These are phyloP conservation scores for Clepsis dumicolana DNA, from an alignment of 2,888 invertebrate genomes.

Conservation along the genomic window DNA sequence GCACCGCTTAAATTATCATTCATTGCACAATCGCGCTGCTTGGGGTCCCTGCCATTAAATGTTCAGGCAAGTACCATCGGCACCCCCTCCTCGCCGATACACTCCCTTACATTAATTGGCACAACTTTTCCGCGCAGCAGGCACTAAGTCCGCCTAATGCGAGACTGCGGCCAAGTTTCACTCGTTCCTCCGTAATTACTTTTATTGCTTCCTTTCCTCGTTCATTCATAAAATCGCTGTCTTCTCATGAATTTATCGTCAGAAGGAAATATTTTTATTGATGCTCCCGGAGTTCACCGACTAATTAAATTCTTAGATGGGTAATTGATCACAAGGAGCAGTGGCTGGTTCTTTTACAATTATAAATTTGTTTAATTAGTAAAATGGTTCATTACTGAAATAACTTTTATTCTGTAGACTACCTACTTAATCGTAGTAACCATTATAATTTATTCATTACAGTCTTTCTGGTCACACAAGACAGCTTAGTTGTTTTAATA, in stretches of 20 bases:
- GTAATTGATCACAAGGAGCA: slow-evolving; percentile 29
- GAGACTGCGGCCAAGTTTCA: slow-evolving; percentile 68
- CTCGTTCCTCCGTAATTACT: slow-evolving; percentile 72
- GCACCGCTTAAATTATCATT: not conserved
- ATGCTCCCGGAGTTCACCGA: slow-evolving; percentile 31
- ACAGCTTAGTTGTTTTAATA: too few species aligned
- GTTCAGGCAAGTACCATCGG: slow-evolving; percentile 13
- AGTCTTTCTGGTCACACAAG: not conserved
- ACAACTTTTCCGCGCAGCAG: slow-evolving; percentile 68
- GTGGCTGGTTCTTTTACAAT: slow-evolving; percentile 1
- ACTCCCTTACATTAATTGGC: slow-evolving; percentile 67
- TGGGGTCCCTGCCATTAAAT: not conserved
- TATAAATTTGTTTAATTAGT: slow-evolving; percentile 9
- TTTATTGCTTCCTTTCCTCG: slow-evolving; percentile 70
- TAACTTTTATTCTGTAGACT: not conserved
- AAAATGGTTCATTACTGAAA: not conserved
- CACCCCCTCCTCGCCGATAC: slow-evolving; percentile 48
- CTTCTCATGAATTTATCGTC: slow-evolving; percentile 54
- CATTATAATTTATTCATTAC: not conserved
- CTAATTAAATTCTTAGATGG: slow-evolving; percentile 41
- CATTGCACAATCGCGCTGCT: not conserved
- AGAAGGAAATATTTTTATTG: slow-evolving; percentile 44
- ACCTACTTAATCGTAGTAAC: not conserved
- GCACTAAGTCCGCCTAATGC: slow-evolving; percentile 71
- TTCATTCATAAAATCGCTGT: slow-evolving; percentile 63